Evolutionary conservation across 2,113 vertebrate species (phyloP), one percentile per base, ranked within the genome.

Genomic region (Mormoops blainvillei): DNA sequence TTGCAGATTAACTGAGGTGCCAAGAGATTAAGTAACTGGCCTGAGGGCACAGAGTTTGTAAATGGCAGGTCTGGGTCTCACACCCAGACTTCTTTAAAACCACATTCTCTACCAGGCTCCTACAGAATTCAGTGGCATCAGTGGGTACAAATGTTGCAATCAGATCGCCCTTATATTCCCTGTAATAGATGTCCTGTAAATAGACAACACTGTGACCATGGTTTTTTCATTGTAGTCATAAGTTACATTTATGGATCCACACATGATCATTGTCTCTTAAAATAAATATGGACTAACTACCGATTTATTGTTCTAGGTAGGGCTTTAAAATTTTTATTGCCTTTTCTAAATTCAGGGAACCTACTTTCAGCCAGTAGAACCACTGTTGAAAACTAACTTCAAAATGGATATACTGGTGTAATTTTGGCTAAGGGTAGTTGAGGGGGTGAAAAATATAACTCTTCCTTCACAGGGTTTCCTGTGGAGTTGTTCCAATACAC

Each of bases 381-480:
- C 52, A 83, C 43, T 65, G 48, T 41, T 94, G 33, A 96, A 71
- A 97, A 33, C 28, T 41, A 74, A 78, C 92, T 73, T 89, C 54
- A 86, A 54, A 89, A 80, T n/a, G n/a, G n/a, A n/a, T 12, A 43
- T 9, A 18, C 48, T 43, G 41, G 48, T 33, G 2, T 33, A 7
- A 71, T 41, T 94, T 26, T 67, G 58, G 54, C 67, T 45, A 58
- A n/a, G 16, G 14, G 28, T 26, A 26, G 18, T 7, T 70, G 7
- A 82, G 74, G 43, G 1, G 5, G 68, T n/a, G 89, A 67, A 54
- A 16, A 43, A 13, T 78, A 5, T 28, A 9, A 16, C 9, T 81
- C 41, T 7, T 28, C 92, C 56, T 14, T n/a, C 36, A 8, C 45
- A 50, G 4, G 73, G 31, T 12, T 12, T 73, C 52, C 50, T 28